A percentile compares a stretch with the other conserved stretches of the same genome.
phyloP scores from a whole-genome alignment of 1,140 invertebrate species.

The Macrobrachium nipponense region DNA sequence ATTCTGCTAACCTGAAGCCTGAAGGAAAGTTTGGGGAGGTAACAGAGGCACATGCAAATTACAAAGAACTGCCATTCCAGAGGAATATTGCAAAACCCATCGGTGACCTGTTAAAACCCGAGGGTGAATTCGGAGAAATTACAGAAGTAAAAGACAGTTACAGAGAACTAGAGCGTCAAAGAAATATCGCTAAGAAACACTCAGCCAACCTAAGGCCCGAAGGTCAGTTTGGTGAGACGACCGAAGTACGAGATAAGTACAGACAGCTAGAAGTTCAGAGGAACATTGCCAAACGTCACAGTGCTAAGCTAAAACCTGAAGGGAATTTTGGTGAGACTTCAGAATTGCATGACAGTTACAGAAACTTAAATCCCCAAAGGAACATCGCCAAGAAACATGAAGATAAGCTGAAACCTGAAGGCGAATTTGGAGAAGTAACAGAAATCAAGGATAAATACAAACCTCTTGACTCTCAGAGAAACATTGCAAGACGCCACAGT shows the following conservation, averaged over 20 bases:
- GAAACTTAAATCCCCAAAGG: background rate
- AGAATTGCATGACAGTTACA: slow-evolving; percentile 33
- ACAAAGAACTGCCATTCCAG: background rate
- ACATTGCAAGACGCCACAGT: slow-evolving; percentile 32
- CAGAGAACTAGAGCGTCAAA: background rate
- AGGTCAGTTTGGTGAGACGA: slow-evolving; percentile 26
- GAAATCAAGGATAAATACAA: slow-evolving; percentile 35
- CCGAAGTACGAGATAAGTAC: slow-evolving; percentile 34
- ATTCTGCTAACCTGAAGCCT: slow-evolving; percentile 32
- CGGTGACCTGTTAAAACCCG: slow-evolving; percentile 26
- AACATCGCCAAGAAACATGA: slow-evolving; percentile 32
- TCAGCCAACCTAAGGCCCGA: slow-evolving; percentile 34
- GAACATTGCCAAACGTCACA: slow-evolving; percentile 36
- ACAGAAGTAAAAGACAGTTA: slow-evolving; percentile 37
- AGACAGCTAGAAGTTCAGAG: slow-evolving; percentile 4
- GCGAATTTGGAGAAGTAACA: slow-evolving; percentile 23
- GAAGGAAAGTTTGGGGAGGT: slow-evolving; percentile 34
- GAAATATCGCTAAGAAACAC: slow-evolving; percentile 42
- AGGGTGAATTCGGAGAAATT: slow-evolving; percentile 35
- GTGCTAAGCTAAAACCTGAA: slow-evolving; percentile 26
- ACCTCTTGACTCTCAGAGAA: slow-evolving; percentile 1
- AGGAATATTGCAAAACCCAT: slow-evolving; percentile 41
- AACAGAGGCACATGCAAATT: slow-evolving; percentile 41
- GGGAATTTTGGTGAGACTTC: slow-evolving; percentile 36
- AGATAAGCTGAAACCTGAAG: slow-evolving; percentile 32